Base-by-base conservation (phyloP, 2,113 vertebrate species). In the Tautogolabrus adspersus region DNA sequence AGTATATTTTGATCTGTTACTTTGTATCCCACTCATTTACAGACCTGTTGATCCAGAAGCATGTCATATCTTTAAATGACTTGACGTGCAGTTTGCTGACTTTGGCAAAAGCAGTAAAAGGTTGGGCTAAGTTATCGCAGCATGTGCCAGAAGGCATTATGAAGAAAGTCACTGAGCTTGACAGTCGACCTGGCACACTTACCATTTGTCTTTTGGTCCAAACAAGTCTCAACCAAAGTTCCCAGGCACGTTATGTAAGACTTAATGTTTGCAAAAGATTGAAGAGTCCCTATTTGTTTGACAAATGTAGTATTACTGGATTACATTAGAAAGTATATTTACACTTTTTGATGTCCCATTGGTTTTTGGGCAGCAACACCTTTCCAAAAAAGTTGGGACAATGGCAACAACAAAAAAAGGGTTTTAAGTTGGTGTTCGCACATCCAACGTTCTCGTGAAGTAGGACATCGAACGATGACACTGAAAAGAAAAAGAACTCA, bases 31-130 rank as follows among this genome's bases (percentile, higher is more conserved):
- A n/a, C 38, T 54, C 21, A 16, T 21, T 63, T n/a, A n/a, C 1
- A 26, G 54, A 46, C 59, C 23, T 6, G 61, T 70, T 73, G 10
- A 16, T 8, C 12, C 2, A 30, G 12, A 59, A 59, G 47, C 19
- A 51, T n/a, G n/a, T 56, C 67, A 40, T 65, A 1, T 54, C 63
- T 38, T 37, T 16, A 21, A 73, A 37, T 58, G 55, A 76, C 26
- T 68, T 26, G 18, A 72, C 49, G 58, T 42, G 57, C n/a, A 23
- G 57, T 66, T 84, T 42, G 61, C 59, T 23, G 23, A 57, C 57
- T 46, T 21, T 73, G 74, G 72, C 66, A 79, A 68, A 55, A 23
- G 9, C 21, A 59, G n/a, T 23, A n/a, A 46, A 66, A 77, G 71
- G 57, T 34, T 52, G 46, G 21, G 44, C 26, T 18, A 22, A 22